Base-by-base conservation (phyloP, 2,113 vertebrate species). In the Globicephala melas region DNA sequence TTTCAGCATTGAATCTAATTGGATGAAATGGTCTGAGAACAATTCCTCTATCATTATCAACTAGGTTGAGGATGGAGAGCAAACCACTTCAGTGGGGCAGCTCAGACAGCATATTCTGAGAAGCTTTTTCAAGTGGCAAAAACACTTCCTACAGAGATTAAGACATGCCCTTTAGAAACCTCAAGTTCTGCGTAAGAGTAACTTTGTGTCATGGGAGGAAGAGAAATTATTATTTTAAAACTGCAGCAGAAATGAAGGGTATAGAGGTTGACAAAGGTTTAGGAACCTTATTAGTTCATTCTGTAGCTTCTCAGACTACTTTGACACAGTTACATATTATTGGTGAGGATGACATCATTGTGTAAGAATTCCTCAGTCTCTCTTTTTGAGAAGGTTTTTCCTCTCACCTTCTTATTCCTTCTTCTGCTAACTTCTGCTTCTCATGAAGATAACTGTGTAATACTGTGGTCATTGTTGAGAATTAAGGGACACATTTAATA, bases 41-140 rank as follows among this genome's bases (percentile, higher is more conserved):
- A 6, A 20, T 70, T 92, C 55, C 26, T 77, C 14, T 17, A 4
- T 71, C n/a, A 68, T 41, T 73, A 76, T n/a, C 44, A 28, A 31
- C 12, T 26, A 63, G 6, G 7, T n/a, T 62, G n/a, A 74, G 25
- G 55, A 53, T 13, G 25, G 2, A 2, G 38, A 83, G 7, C 6
- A 67, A 47, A n/a, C 20, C 47, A 8, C 2, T 9, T 95, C 47
- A 62, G 18, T 20, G n/a, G 18, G 47, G 15, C 15, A 33, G 60
- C 41, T 41, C 20, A 47, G 44, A 53, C 10, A 73, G 44, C 74
- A 50, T 87, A 91, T 89, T 70, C 63, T 25, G 33, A 90, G 50
- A 89, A 33, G 6, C 28, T 71, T 92, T 97, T 94, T 50, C 58
- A 94, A 55, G 85, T 47, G 68, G 62, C 38, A 90, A 82, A 65